These are phyloP conservation scores for Drosophila truncata DNA, from an alignment of 1,140 invertebrate species.

Conservation along the genomic window DNA sequence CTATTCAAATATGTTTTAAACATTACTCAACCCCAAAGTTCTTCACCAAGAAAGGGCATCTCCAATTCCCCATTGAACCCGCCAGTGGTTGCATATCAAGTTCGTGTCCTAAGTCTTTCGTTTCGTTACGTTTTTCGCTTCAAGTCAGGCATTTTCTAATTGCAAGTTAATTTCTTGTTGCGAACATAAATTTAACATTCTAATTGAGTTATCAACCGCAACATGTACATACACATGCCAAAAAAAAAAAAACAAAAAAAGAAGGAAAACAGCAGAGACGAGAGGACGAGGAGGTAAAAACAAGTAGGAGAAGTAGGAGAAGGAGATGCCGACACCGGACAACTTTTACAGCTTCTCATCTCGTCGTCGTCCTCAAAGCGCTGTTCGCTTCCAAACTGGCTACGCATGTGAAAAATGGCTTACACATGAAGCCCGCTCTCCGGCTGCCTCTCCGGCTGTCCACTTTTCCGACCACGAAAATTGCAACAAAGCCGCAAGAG, in stretches of 20 bases:
- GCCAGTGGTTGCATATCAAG: conserved; percentile 51
- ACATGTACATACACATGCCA: conserved; percentile 68
- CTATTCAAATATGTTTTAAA: not conserved
- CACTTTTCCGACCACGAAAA: conserved; percentile 51
- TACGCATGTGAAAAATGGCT: conserved; percentile 82
- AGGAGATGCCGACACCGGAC: conserved; percentile 62
- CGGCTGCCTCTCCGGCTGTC: not conserved
- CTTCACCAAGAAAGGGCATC: conserved; percentile 28
- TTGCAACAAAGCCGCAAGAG: conserved; percentile 48
- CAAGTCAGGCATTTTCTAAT: conserved; percentile 77
- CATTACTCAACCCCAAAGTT: too few relatives aligned
- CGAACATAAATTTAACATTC: conserved; percentile 84
- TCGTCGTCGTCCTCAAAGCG: conserved; percentile 37
- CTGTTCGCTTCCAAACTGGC: conserved; percentile 67
- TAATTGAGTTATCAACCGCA: conserved; percentile 84
- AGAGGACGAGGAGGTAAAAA: conserved; percentile 32
- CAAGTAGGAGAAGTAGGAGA: conserved; percentile 57
- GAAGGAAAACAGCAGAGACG: conserved; percentile 1
- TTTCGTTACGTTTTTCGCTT: conserved; percentile 53
- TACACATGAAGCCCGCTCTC: conserved; percentile 42
- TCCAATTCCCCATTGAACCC: not conserved
- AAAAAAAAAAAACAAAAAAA: conserved; percentile 37
- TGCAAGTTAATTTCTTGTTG: conserved; percentile 84
- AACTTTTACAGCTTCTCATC: conserved; percentile 76
- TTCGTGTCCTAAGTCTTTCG: conserved; percentile 81